phyloP scores from a whole-genome alignment of 2,113 vertebrate species.

The Haplochromis vanheusdeni region DNA sequence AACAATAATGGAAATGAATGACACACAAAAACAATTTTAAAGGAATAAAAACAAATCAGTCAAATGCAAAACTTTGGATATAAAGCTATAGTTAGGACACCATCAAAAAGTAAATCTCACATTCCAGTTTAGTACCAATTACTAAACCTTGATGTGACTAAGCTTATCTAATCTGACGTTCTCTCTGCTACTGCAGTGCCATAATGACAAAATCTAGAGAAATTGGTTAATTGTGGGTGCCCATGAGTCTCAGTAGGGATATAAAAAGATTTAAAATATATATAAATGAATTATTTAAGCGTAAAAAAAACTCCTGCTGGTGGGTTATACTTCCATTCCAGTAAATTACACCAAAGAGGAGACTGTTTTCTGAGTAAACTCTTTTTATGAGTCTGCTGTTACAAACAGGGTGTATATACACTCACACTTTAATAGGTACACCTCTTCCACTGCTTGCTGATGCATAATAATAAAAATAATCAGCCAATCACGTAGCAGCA shows the following conservation, averaged over 20 bases:
- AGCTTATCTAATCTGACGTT: neutral
- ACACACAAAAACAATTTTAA: neutral
- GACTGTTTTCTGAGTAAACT: neutral
- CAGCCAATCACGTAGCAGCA: neutral
- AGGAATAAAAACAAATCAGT: neutral
- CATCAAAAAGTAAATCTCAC: neutral
- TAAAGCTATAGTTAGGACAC: neutral
- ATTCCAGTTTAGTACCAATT: neutral
- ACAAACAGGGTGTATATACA: neutral
- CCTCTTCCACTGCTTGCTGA: neutral
- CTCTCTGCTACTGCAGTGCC: neutral
- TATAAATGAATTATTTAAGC: neutral
- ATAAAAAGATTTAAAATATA: neutral
- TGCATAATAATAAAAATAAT: neutral
- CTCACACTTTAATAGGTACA: neutral
- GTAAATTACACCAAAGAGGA: neutral
- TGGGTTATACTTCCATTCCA: neutral
- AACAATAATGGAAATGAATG: neutral
- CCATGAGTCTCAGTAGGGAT: neutral
- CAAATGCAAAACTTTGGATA: neutral
- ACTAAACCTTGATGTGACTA: neutral
- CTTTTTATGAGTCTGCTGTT: neutral
- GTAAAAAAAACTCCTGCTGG: rapidly evolving
- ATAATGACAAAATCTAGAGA: neutral
- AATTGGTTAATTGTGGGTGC: rapidly evolving